Conservation (phyloP, 2,797 vertebrate genomes). For the Sternotherus odoratus region DNA sequence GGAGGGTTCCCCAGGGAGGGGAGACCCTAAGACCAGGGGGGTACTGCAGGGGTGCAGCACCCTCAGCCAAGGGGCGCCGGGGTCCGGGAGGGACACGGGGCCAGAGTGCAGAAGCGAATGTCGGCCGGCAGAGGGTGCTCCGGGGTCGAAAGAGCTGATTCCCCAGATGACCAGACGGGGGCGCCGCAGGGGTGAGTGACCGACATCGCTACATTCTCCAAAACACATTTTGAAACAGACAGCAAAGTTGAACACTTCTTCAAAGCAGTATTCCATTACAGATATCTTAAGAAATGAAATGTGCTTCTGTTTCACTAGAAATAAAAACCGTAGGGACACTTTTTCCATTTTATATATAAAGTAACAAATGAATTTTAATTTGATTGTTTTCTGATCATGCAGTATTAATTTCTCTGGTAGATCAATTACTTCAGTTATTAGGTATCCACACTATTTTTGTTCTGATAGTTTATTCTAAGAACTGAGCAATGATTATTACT, state of each 20-base stretch:
- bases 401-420: slow-evolving; percentile 1
- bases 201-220: too few relatives aligned
- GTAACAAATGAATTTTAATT: neutral
- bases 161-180: too few relatives aligned
- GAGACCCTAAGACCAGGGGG: too few relatives aligned
- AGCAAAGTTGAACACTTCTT: slow-evolving; percentile 42
- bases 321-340: neutral
- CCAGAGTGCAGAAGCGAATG: too few relatives aligned
- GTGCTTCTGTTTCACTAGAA: neutral
- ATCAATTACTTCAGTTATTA: neutral
- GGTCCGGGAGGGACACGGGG: too few relatives aligned
- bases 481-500: slow-evolving; percentile 1
- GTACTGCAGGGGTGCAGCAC: too few relatives aligned
- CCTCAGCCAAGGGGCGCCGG: too few relatives aligned
- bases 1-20: too few relatives aligned
- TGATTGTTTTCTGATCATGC: neutral
- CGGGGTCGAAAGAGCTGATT: too few relatives aligned
- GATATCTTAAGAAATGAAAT: slow-evolving; percentile 31
- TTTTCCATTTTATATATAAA: slow-evolving; percentile 16
- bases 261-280: neutral
- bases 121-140: too few relatives aligned
- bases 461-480: slow-evolving; percentile 9
- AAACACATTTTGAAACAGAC: neutral
- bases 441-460: slow-evolving; percentile 11
- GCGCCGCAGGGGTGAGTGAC: too few relatives aligned